Conservation (phyloP, 2,797 vertebrate genomes). For the Petrocephalus sullivani region DNA sequence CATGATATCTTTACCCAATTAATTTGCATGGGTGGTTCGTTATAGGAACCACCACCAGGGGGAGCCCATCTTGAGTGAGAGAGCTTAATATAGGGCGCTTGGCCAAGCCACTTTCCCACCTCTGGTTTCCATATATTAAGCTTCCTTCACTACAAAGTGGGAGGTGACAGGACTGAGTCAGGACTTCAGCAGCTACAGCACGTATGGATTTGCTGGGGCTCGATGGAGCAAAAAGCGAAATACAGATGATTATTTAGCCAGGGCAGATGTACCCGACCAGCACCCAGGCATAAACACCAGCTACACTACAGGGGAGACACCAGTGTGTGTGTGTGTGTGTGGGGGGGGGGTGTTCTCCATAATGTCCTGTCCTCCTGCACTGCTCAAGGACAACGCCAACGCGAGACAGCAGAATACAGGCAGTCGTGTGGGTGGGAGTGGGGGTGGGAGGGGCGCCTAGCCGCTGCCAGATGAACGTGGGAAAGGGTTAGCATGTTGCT, state of each 20-base stretch:
- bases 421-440: neutral
- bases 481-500: neutral
- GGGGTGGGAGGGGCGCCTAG: neutral
- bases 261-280: neutral
- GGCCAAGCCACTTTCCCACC: neutral
- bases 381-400: neutral
- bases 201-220: neutral
- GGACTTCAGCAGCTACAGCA: neutral
- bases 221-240: neutral
- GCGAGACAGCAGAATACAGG: neutral
- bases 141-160: neutral
- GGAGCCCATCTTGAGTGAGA: neutral
- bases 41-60: constrained; percentile 17
- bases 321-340: neutral
- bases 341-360: neutral
- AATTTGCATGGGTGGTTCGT: neutral
- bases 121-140: neutral
- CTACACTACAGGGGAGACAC: neutral
- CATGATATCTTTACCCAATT: neutral
- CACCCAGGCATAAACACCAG: neutral
- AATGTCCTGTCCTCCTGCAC: neutral
- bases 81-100: neutral
- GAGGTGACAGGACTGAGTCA: neutral
- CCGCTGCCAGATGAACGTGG: neutral
- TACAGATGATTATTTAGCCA: constrained; percentile 2